Conservation (phyloP, 2,797 vertebrate genomes). For the Cyclopterus lumpus region DNA sequence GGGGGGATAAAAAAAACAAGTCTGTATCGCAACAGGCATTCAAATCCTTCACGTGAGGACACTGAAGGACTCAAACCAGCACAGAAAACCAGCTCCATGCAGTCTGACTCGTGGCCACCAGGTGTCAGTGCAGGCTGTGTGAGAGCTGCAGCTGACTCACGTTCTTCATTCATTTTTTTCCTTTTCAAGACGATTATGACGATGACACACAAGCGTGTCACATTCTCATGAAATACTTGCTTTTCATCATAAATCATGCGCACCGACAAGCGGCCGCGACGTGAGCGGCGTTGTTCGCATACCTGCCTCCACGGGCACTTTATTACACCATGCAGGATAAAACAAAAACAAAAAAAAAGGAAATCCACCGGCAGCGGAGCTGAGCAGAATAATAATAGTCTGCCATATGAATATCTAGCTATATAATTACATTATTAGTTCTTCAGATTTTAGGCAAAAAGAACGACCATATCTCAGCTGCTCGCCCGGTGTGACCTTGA, state of each 20-base stretch:
- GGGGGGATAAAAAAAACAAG: too few species aligned
- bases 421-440: too few species aligned
- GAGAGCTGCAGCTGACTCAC: neutral
- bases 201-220: neutral
- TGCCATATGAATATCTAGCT: neutral
- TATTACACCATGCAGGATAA: neutral
- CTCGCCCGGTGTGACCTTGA: too few species aligned
- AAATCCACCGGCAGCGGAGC: neutral
- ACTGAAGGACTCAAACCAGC: neutral
- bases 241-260: neutral
- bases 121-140: constrained; percentile 65
- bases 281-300: neutral
- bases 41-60: neutral
- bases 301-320: neutral
- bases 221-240: neutral
- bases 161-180: neutral
- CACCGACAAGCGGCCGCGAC: neutral
- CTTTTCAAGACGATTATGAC: neutral
- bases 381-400: neutral
- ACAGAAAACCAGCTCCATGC: neutral
- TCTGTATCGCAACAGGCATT: too few species aligned
- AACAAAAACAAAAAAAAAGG: neutral
- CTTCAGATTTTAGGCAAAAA: neutral
- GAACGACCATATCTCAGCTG: too few species aligned
- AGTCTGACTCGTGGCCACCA: constrained; percentile 51